Conservation (phyloP, 2,797 vertebrate species). For the Poecilia gillii region DNA sequence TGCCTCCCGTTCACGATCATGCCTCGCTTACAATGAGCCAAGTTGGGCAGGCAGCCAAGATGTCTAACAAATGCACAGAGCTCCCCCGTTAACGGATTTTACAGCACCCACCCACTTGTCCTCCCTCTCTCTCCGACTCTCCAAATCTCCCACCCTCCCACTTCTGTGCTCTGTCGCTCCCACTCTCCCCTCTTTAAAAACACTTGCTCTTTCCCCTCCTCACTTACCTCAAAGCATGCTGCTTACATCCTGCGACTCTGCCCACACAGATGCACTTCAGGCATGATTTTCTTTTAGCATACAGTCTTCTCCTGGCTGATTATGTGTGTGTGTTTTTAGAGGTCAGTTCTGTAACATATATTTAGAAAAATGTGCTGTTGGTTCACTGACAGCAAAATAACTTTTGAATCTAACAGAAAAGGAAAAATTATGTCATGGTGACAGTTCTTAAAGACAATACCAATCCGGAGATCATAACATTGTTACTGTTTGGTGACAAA, state of each 20-base stretch:
- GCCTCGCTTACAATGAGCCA: constrained; percentile 96
- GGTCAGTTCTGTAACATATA: background rate
- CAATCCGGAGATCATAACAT: background rate
- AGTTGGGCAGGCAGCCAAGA: constrained; percentile 92
- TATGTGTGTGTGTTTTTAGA: background rate
- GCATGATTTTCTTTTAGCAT: background rate
- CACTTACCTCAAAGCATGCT: constrained; percentile 55
- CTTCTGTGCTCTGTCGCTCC: constrained; percentile 63
- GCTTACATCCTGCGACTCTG: constrained; percentile 28
- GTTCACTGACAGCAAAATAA: background rate
- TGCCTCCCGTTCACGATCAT: constrained; percentile 93
- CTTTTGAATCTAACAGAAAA: background rate
- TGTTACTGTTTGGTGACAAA: background rate
- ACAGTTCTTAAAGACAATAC: background rate
- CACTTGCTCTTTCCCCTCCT: constrained; percentile 75
- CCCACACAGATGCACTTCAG: constrained; percentile 4
- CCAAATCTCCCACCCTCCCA: constrained; percentile 58
- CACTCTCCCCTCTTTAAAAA: constrained; percentile 60
- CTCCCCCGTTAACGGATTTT: constrained; percentile 79
- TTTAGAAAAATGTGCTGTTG: background rate
- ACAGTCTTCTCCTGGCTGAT: background rate
- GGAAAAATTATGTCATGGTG: background rate
- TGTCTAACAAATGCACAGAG: constrained; percentile 81
- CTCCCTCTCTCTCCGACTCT: constrained; percentile 55
- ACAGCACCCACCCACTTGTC: constrained; percentile 73